Evolutionary conservation across 2,888 invertebrate genomes (phyloP).

Genomic region (Megalurothrips usitatus): DNA sequence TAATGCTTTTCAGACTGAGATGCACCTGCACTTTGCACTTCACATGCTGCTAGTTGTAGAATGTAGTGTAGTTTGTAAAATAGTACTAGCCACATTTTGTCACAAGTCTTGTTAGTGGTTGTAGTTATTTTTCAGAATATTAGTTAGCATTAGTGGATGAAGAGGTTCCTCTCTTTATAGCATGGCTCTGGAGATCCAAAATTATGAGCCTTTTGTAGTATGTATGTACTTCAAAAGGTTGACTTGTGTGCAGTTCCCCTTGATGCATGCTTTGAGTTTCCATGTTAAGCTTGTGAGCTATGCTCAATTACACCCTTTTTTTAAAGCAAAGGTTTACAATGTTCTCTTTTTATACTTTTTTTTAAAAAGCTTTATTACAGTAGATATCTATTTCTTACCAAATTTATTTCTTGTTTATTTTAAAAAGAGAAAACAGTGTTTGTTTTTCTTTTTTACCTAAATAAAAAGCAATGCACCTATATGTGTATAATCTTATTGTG

Average conservation of each 20-base stretch:
- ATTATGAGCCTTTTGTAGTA: neutral
- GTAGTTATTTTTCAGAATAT: too few relatives aligned
- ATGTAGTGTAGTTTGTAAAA: neutral
- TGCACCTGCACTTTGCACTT: conserved; percentile 16
- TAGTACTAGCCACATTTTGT: neutral
- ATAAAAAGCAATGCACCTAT: neutral
- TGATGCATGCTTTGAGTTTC: too few relatives aligned
- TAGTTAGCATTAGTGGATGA: too few relatives aligned
- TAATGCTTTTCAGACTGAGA: conserved; percentile 40
- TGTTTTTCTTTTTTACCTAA: neutral
- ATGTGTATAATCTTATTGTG: too few relatives aligned
- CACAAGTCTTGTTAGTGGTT: neutral
- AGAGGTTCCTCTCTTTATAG: too few relatives aligned
- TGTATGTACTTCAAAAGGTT: neutral
- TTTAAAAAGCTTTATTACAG: neutral
- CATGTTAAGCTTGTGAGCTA: too few relatives aligned
- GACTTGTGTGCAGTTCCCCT: neutral
- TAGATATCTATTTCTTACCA: too few relatives aligned
- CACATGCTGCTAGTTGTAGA: neutral
- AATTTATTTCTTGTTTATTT: neutral
- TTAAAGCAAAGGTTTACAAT: conserved; percentile 25
- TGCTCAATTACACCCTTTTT: conserved; percentile 27
- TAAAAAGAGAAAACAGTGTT: neutral
- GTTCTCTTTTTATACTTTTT: neutral
- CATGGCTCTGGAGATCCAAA: neutral